Percentiles rank a stretch among this genome's conserved stretches.
These are phyloP conservation scores for Mus spretus DNA, from an alignment of 2,797 vertebrate genomes.

Conservation along the genomic window DNA sequence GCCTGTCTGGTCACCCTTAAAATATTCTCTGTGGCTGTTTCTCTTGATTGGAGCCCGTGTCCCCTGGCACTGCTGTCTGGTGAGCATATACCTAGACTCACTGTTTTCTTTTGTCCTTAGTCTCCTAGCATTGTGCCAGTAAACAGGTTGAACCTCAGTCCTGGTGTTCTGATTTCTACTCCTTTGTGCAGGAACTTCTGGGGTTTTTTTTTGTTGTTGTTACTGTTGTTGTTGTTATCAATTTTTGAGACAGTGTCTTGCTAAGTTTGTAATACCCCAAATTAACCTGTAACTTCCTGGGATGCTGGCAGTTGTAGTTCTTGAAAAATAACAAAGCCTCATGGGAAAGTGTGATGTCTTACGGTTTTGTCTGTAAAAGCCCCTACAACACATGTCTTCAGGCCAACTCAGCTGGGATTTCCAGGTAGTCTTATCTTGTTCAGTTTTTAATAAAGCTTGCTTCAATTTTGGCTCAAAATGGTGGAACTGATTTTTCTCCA, in stretches of 20 bases:
- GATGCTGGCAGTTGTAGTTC: not conserved
- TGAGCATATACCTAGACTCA: not conserved
- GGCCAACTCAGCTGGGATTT: not conserved
- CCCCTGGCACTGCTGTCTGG: not conserved
- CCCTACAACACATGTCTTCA: not conserved
- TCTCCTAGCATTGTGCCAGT: not conserved
- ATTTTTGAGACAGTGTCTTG: not conserved
- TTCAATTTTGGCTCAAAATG: not conserved
- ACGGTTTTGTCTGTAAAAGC: not conserved
- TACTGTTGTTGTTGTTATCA: not conserved
- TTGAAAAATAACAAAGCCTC: not conserved
- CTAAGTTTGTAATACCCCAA: not conserved
- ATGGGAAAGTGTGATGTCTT: not conserved
- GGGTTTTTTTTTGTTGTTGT: not conserved
- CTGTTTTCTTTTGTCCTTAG: not conserved
- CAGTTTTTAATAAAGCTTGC: not conserved
- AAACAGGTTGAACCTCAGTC: not conserved
- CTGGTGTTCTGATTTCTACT: not conserved
- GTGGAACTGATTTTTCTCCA: not conserved
- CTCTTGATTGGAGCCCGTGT: not conserved
- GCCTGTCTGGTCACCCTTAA: not conserved
- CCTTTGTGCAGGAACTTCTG: not conserved
- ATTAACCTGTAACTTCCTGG: not conserved
- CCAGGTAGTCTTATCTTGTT: not conserved
- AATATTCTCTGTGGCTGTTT: not conserved